Base-by-base conservation (phyloP, 2,113 vertebrate species). In the Strix aluco region DNA sequence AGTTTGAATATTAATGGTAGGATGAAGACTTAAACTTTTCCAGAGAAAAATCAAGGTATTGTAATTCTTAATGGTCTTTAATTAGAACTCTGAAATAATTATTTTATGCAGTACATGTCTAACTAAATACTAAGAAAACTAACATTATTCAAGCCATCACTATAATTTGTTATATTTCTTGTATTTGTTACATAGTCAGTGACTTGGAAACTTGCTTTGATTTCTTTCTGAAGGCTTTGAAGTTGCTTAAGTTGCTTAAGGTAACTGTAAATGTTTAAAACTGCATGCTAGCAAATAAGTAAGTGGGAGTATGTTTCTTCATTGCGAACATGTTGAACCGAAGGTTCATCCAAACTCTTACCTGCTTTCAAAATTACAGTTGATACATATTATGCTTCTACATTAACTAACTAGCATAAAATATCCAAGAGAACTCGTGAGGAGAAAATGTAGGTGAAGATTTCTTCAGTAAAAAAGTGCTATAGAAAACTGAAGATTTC, bases 11-110 rank as follows among this genome's bases (percentile, higher is more conserved):
- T 78, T 94, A 72, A 51, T 92, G 32, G 23, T 55, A 38, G 46
- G 65, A 79, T 71, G 46, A 82, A 83, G 55, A 59, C 36, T 63
- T 96, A 55, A 82, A 62, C 51, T 69, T 93, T 90, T 54, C 55
- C 32, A 27, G 67, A 88, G 46, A 55, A 92, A 97, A 97, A 79
- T n/a, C 57, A 92, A 59, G 40, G 19, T 27, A 27, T 96, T 95
- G 81, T 73, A 90, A 80, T 82, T 78, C 89, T 46, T 96, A 88
- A 44, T 75, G 71, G 46, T 46, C 21, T 95, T 93, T 86, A 87
- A 54, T 93, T 57, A 82, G 54, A 91, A 46, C 83, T 82, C 20
- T 67, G 59, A 36, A 90, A 83, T 86, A 44, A 83, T 65, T 87
- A 61, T 32, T 93, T 80, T 30, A 34, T 12, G 11, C 61, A 52